Percentiles rank a stretch among this genome's conserved stretches.
Evolutionary conservation across 2,113 vertebrate genomes (phyloP).

Genomic region (Melanotaenia duboulayi): DNA sequence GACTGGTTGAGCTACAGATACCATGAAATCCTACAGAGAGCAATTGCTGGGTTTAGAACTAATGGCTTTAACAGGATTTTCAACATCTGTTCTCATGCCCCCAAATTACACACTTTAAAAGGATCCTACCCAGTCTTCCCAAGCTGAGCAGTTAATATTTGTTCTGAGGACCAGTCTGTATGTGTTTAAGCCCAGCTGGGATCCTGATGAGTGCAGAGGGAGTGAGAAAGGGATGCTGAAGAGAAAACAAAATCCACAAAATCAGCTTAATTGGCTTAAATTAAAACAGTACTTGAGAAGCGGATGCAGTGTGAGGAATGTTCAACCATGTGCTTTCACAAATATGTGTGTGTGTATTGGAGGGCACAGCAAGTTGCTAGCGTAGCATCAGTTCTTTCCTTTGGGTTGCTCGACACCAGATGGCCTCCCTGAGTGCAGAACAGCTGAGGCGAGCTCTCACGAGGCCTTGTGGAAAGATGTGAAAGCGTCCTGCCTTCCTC

Average conservation of each 20-base stretch:
- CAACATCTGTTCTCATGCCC: conserved; percentile 62
- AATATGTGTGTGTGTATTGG: conserved; percentile 32
- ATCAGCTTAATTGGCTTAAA: conserved; percentile 77
- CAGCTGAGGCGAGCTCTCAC: conserved; percentile 85
- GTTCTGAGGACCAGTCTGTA: conserved; percentile 69
- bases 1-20: conserved; percentile 33
- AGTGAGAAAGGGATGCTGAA: conserved; percentile 40
- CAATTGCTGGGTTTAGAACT: conserved; percentile 37
- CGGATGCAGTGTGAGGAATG: conserved; percentile 58
- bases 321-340: conserved; percentile 46
- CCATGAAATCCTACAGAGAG: conserved; percentile 16
- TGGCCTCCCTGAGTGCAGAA: conserved; percentile 77
- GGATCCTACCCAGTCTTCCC: conserved; percentile 51
- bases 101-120: conserved; percentile 69
- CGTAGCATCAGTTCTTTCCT: conserved; percentile 36
- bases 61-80: conserved; percentile 76
- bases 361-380: conserved; percentile 37
- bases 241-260: conserved; percentile 66
- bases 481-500: conserved; percentile 32
- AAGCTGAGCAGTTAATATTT: conserved; percentile 77
- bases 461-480: conserved; percentile 39
- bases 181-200: conserved; percentile 81
- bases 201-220: conserved; percentile 53
- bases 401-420: conserved; percentile 60
- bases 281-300: conserved; percentile 58